Evolutionary conservation across 2,888 invertebrate genomes (phyloP).

Genomic region (Seladonia tumulorum): DNA sequence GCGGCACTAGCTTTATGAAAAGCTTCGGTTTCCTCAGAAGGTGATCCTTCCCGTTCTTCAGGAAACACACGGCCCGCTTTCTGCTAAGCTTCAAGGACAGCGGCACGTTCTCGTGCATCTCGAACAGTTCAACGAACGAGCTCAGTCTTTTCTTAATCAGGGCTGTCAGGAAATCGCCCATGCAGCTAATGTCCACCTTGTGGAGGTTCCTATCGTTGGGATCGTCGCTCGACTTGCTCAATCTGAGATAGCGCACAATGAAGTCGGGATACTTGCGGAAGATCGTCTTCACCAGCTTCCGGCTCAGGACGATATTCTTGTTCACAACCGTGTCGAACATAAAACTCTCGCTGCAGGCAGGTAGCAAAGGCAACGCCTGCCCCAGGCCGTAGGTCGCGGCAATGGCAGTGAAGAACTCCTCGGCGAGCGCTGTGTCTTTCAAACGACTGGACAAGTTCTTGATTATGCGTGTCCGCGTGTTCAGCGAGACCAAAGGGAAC

Average conservation of each 20-base stretch:
- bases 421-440: constrained; percentile 65
- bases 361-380: constrained; percentile 73
- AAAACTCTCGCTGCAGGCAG: constrained; percentile 75
- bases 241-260: constrained; percentile 74
- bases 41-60: constrained; percentile 70
- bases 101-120: constrained; percentile 36
- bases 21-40: constrained; percentile 68
- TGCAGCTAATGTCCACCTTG: constrained; percentile 45
- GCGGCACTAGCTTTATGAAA: constrained; percentile 67
- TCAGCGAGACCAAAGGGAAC: constrained; percentile 73
- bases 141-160: constrained; percentile 72
- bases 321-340: constrained; percentile 56
- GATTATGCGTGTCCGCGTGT: constrained; percentile 73
- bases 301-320: constrained; percentile 58
- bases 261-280: constrained; percentile 72
- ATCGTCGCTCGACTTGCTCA: constrained; percentile 42
- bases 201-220: background rate
- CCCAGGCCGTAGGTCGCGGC: constrained; percentile 64
- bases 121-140: constrained; percentile 70
- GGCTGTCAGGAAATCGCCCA: constrained; percentile 63
- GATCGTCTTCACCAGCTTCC: constrained; percentile 53
- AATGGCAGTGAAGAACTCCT: constrained; percentile 74
- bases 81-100: constrained; percentile 67
- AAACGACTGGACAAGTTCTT: constrained; percentile 71
- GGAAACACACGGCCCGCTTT: constrained; percentile 66